phyloP scores from a whole-genome alignment of 2,797 vertebrate genomes.

The Arvicola amphibius region DNA sequence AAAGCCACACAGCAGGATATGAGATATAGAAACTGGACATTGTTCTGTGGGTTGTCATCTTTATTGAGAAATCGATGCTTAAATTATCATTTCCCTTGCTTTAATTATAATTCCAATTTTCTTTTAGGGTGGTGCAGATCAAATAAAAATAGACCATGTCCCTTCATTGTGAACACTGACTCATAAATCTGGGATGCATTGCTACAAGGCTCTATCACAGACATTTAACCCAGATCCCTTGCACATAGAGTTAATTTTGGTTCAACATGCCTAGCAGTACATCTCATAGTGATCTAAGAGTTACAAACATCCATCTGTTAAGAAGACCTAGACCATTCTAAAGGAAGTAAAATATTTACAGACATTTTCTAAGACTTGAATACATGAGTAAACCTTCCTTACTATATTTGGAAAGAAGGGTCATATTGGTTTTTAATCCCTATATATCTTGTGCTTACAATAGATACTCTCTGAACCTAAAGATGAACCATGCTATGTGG shows the following conservation, averaged over 20 bases:
- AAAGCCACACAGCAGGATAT: not conserved
- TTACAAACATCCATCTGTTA: not conserved
- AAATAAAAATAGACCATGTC: slow-evolving; percentile 53
- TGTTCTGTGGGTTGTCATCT: slow-evolving; percentile 20
- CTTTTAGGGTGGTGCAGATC: slow-evolving; percentile 52
- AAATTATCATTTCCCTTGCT: slow-evolving; percentile 61
- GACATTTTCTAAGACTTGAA: not conserved
- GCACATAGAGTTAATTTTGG: slow-evolving; percentile 45
- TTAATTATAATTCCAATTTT: slow-evolving; percentile 81
- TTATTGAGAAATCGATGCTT: slow-evolving; percentile 72
- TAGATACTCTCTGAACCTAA: not conserved
- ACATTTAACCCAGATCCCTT: slow-evolving; percentile 6
- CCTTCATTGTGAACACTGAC: slow-evolving; percentile 72
- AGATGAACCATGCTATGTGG: not conserved
- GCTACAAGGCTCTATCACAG: not conserved
- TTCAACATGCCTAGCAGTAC: not conserved
- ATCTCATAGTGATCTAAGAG: not conserved
- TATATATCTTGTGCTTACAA: not conserved
- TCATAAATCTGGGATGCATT: slow-evolving; percentile 67
- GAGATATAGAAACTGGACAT: slow-evolving; percentile 49
- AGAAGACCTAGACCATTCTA: not conserved
- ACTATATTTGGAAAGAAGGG: not conserved
- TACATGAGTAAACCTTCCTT: not conserved
- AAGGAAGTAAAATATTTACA: slow-evolving; percentile 12
- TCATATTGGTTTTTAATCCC: not conserved